phyloP scores from a whole-genome alignment of 2,113 vertebrate species.

The Calidris pygmaea region DNA sequence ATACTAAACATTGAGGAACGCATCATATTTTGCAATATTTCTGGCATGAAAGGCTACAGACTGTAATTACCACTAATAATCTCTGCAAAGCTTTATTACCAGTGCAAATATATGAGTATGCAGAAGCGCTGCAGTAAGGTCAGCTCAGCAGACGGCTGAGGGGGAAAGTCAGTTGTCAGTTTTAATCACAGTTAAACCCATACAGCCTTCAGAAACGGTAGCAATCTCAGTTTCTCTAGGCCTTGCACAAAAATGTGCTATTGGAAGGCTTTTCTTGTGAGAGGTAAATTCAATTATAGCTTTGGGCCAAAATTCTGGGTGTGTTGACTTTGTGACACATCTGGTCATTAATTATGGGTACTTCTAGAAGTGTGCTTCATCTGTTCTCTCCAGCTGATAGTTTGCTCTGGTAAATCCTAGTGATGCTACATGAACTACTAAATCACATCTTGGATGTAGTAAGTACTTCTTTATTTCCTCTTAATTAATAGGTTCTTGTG shows the following conservation, averaged over 20 bases:
- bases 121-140: background rate
- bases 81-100: background rate
- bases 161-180: background rate
- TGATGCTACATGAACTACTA: background rate
- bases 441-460: background rate
- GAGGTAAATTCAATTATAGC: background rate
- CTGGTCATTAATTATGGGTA: background rate
- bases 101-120: background rate
- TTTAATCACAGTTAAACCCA: slow-evolving; percentile 9
- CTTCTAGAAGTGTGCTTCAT: background rate
- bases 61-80: background rate
- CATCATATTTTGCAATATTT: background rate
- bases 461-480: background rate
- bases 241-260: background rate
- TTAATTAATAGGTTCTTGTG: background rate
- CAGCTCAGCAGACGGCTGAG: background rate
- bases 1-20: background rate
- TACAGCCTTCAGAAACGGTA: background rate
- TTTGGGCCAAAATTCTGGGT: background rate
- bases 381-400: background rate
- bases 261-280: background rate
- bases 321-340: background rate
- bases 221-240: background rate
- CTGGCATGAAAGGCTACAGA: background rate
- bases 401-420: background rate